Evolutionary conservation across 2,888 invertebrate genomes (phyloP).

Genomic region (Drosophila niveifrons): DNA sequence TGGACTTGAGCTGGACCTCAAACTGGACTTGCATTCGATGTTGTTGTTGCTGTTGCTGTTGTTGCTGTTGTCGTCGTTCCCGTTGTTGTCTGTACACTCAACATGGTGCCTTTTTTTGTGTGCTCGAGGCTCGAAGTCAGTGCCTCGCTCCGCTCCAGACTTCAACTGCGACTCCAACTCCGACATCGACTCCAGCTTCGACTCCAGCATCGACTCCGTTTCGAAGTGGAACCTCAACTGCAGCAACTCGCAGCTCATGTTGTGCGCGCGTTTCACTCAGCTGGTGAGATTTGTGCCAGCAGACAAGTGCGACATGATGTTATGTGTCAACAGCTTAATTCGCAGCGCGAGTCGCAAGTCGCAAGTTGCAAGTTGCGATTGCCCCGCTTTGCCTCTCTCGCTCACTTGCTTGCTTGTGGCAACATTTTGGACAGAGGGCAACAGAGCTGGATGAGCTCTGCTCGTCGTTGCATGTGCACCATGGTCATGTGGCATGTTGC

Average conservation of each 20-base stretch:
- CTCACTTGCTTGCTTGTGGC: background rate
- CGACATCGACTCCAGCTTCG: conserved; percentile 9
- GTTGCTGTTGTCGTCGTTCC: conserved; percentile 55
- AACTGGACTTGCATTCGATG: conserved; percentile 37
- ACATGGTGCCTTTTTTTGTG: conserved; percentile 74
- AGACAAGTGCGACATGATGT: conserved; percentile 85
- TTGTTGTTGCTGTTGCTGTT: conserved; percentile 42
- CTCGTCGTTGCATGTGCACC: conserved; percentile 33
- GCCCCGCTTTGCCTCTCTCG: conserved; percentile 23
- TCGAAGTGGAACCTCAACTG: conserved; percentile 21
- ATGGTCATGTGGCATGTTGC: conserved; percentile 49
- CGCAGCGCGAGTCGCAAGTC: conserved; percentile 69
- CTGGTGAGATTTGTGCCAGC: conserved; percentile 79
- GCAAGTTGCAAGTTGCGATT: background rate
- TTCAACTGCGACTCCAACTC: conserved; percentile 30
- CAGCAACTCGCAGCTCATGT: conserved; percentile 57
- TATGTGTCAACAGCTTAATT: conserved; percentile 85
- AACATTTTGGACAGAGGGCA: conserved; percentile 3
- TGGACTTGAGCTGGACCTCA: conserved; percentile 31
- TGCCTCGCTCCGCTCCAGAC: conserved; percentile 48
- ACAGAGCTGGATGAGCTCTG: conserved; percentile 22
- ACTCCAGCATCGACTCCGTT: conserved; percentile 8
- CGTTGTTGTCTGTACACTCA: conserved; percentile 64
- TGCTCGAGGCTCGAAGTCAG: conserved; percentile 34
- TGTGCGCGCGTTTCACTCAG: conserved; percentile 80